phyloP scores from a whole-genome alignment of 2,113 vertebrate species.

The Panurus biarmicus region DNA sequence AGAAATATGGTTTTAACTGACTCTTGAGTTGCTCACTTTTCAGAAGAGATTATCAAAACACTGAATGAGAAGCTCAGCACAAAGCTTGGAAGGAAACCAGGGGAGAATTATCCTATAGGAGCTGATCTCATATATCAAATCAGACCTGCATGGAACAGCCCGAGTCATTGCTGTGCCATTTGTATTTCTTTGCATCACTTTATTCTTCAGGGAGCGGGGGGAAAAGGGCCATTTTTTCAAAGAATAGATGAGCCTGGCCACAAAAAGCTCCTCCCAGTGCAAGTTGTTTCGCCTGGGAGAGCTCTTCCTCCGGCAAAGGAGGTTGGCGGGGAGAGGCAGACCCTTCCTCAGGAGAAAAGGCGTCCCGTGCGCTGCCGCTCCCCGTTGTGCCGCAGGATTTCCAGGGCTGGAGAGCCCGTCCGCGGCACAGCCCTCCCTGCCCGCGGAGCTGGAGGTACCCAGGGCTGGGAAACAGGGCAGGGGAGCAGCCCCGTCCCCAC shows the following conservation, averaged over 20 bases:
- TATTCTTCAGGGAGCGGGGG: background rate
- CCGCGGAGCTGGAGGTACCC: no score
- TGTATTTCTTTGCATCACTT: background rate
- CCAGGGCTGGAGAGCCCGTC: background rate
- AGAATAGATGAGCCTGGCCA: background rate
- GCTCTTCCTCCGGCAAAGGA: background rate
- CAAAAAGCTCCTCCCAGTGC: background rate
- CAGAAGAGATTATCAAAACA: conserved; percentile 34
- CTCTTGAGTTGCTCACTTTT: background rate
- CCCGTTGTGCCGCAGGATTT: background rate
- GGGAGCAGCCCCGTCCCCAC: background rate
- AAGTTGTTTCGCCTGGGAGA: background rate
- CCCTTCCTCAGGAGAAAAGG: background rate
- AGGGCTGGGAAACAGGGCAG: background rate
- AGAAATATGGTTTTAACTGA: conserved; percentile 33
- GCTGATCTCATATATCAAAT: background rate
- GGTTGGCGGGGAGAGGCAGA: background rate
- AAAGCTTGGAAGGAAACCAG: background rate
- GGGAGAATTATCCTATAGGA: background rate
- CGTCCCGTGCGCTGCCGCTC: background rate
- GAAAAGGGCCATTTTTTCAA: background rate
- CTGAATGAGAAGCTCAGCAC: background rate
- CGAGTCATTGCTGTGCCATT: background rate
- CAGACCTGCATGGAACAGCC: background rate
- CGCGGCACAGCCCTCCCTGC: no score